Base-by-base conservation (phyloP, 2,888 invertebrate genomes). In the Aporophyla lueneburgensis region DNA sequence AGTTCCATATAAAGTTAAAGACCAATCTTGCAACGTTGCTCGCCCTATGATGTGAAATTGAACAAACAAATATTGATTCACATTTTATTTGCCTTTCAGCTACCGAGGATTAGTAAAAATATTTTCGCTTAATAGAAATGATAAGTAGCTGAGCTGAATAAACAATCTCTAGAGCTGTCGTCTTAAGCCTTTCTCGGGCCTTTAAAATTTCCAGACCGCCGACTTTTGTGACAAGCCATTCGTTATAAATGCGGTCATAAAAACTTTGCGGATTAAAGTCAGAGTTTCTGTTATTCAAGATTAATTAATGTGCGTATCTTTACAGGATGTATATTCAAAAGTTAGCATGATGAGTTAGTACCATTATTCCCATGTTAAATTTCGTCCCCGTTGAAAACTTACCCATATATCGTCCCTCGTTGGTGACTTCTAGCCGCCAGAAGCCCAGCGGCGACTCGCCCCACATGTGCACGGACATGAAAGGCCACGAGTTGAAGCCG, bases 381-480 rank as follows among this genome's bases (percentile, higher is more conserved):
- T n/a, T 40, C 0, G 9, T 33, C 14, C 53, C 46, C 24, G n/a
- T 66, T 62, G 33, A 54, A 59, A 74, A 62, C 97, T 97, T 96
- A 99, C 99, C 99, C 97, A 98, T 97, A 91, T 98, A 98, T 91
- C 98, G 97, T 84, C 99, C 99, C 95, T 99, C 99, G 94, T 99
- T 99, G 94, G 99, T 99, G 80, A 99, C 98, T 95, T 99, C 99
- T 79, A 99, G 97, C 90, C 98, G 98, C 99, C 99, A 99, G 83
- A 97, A 97, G 62, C 99, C 99, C 85, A 98, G 97, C 0, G 99
- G 99, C 51, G 98, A 97, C 94, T 99, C 99, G 33, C 99, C 99
- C 99, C 99, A 99, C 93, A 98, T 99, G 95, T 99, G 99, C 80
- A 99, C 99, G 66, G 99, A 99, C 99, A 99, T 99, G 96, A 99